Evolutionary conservation across 2,797 vertebrate genomes (phyloP).

Genomic region (Etheostoma perlongum): DNA sequence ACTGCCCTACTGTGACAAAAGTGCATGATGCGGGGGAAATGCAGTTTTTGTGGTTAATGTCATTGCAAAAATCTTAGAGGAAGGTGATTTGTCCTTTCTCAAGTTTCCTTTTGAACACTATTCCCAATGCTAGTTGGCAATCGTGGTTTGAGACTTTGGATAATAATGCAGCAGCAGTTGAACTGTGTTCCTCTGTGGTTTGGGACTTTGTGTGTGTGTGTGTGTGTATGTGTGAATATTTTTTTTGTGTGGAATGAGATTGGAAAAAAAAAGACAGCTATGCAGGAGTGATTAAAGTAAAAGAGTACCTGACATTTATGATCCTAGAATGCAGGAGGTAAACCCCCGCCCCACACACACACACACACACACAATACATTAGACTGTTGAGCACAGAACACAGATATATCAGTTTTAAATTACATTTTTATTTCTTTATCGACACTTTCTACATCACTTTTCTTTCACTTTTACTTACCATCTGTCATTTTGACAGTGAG

Average conservation of each 20-base stretch:
- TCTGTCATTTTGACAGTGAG: constrained; percentile 6
- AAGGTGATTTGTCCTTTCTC: constrained; percentile 15
- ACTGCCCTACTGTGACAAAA: background rate
- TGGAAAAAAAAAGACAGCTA: background rate
- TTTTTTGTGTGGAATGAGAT: constrained; percentile 4
- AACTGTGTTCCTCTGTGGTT: constrained; percentile 14
- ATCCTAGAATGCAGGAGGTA: background rate
- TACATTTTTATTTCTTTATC: background rate
- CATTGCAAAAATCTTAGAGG: background rate
- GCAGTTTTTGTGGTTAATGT: background rate
- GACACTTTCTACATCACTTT: background rate
- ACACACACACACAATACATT: constrained; percentile 6
- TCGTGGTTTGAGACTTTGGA: constrained; percentile 25
- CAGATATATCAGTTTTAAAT: background rate
- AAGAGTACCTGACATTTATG: constrained; percentile 40
- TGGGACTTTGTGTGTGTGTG: background rate
- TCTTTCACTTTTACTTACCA: constrained; percentile 3
- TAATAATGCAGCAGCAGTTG: constrained; percentile 14
- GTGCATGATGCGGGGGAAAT: constrained; percentile 5
- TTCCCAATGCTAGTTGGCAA: background rate
- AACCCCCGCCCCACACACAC: constrained; percentile 7
- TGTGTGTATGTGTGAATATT: constrained; percentile 19
- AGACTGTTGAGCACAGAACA: background rate
- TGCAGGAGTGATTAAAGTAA: constrained; percentile 56
- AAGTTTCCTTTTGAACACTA: constrained; percentile 9